Evolutionary conservation across 2,797 vertebrate species (phyloP), one percentile per base, ranked within the genome.

Genomic region (Gallinago nigripennis): DNA sequence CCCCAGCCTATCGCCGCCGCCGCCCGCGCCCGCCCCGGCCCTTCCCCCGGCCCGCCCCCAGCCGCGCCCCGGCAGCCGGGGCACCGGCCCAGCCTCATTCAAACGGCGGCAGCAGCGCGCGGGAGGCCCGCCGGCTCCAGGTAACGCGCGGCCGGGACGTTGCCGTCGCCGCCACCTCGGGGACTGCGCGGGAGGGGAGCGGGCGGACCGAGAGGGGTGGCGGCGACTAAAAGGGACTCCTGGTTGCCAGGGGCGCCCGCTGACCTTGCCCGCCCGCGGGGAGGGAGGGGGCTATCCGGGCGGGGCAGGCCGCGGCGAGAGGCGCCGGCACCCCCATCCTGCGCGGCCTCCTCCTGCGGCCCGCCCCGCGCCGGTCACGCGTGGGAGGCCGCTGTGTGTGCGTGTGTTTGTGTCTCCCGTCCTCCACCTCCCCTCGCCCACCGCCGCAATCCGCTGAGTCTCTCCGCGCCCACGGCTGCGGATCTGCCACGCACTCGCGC

Each of bases 21-120:
- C 69, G 46, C 31, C 80, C 58, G 80, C 72, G 9, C 88, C 68
- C 64, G 69, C 60, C 65, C 83, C 91, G 17, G 86, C 64, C 90
- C 87, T 72, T 69, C 90, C 93, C 94, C 83, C 87, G 80, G 8
- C 82, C 90, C 86, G 86, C 75, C 88, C 85, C 76, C 72, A 61
- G 25, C 82, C 89, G 72, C 90, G 46, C 82, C 81, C 72, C 86
- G 37, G 68, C 82, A 41, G 45, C 46, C 78, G 64, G 69, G 63
- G 24, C 78, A 76, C n/a, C 41, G 51, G 83, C 87, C 70, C 61
- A 88, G 87, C 80, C 76, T 60, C 91, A 88, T 85, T 88, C 88
- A 88, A 88, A 91, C 76, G 23, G 86, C 86, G 23, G 86, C 86
- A 8, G 82, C 83, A 88, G 87, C 87, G 31, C 64, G 60, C 50